Percentiles rank a stretch among this genome's conserved stretches.
These are phyloP conservation scores for Salvelinus sp. DNA, from an alignment of 2,113 vertebrate species.

Conservation along the genomic window DNA sequence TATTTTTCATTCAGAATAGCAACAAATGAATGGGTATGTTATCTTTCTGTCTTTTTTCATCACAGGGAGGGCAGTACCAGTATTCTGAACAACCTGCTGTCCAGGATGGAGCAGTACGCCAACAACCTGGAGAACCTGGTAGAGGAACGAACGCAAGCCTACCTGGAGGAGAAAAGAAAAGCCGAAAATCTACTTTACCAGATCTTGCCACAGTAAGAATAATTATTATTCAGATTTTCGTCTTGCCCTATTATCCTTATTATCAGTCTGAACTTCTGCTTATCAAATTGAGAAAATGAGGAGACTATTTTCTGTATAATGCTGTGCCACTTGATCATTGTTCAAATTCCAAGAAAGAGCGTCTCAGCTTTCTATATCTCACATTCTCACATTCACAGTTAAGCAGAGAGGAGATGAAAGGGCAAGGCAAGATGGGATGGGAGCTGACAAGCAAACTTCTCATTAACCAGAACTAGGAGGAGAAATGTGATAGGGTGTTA, in stretches of 20 bases:
- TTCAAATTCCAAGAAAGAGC: conserved; percentile 28
- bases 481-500: conserved; percentile 22
- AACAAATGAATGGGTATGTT: neutral
- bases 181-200: conserved; percentile 97
- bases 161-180: conserved; percentile 95
- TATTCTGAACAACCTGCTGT: conserved; percentile 93
- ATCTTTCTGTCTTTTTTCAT: conserved; percentile 16
- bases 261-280: neutral
- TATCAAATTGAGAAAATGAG: neutral
- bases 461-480: conserved; percentile 44
- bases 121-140: conserved; percentile 98
- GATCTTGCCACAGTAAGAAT: conserved; percentile 92
- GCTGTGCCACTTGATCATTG: conserved; percentile 8
- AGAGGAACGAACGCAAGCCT: conserved; percentile 94
- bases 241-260: neutral
- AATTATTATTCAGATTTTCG: neutral
- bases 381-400: neutral
- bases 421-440: conserved; percentile 9
- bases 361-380: neutral
- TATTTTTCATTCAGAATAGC: neutral
- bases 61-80: conserved; percentile 92
- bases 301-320: neutral
- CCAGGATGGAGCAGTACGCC: conserved; percentile 97
- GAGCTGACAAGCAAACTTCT: conserved; percentile 40
- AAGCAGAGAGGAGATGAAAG: conserved; percentile 35